These are phyloP conservation scores for Motacilla tschutschensis DNA, from an alignment of 2,113 vertebrate genomes.

Conservation along the genomic window DNA sequence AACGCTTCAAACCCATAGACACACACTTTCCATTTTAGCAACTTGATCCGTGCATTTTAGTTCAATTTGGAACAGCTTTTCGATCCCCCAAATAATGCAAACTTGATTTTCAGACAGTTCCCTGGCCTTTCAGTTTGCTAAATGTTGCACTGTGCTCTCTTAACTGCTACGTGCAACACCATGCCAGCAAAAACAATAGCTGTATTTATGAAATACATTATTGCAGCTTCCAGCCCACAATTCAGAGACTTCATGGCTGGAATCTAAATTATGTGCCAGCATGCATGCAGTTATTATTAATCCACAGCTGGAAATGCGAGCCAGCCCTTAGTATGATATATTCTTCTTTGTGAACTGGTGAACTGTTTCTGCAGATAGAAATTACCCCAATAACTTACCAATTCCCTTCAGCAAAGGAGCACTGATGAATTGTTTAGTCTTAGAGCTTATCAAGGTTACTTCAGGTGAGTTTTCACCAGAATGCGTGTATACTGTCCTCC, in stretches of 20 bases:
- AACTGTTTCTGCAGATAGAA: not conserved
- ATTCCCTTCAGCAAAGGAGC: not conserved
- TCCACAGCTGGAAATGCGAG: not conserved
- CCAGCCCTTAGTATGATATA: not conserved
- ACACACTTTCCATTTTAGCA: not conserved
- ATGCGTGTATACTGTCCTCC: not conserved
- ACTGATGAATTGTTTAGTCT: not conserved
- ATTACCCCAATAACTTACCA: not conserved
- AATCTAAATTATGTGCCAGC: conserved; percentile 34
- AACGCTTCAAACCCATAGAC: not conserved
- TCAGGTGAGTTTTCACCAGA: not conserved
- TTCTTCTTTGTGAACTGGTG: not conserved
- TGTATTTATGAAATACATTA: conserved; percentile 37
- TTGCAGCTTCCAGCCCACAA: conserved; percentile 18
- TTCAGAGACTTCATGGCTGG: conserved; percentile 22
- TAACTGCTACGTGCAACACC: not conserved
- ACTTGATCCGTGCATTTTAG: not conserved
- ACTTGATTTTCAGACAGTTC: not conserved
- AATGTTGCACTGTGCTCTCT: not conserved
- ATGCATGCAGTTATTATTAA: conserved; percentile 34
- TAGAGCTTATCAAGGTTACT: not conserved
- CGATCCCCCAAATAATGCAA: not conserved
- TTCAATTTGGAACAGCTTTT: not conserved
- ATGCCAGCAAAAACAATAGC: conserved; percentile 58
- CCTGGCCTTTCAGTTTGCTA: conserved; percentile 7